Base-by-base conservation (phyloP, 2,113 vertebrate species). In the Actenoides hombroni region DNA sequence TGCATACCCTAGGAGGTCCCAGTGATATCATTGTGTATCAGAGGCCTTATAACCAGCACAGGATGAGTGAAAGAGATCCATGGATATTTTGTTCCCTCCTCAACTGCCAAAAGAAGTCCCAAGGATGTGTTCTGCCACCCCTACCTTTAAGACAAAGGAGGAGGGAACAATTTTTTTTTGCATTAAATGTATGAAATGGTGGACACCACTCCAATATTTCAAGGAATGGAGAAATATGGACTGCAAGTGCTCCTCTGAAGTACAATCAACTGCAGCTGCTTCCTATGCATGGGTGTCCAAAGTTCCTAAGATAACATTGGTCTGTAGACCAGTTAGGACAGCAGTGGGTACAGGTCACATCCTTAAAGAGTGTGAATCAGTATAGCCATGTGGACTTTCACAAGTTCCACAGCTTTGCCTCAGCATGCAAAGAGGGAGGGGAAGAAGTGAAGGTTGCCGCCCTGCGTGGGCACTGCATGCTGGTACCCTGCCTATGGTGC, bases 401-500 rank as follows among this genome's bases (percentile, higher is more conserved):
- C 59, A 65, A 35, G 54, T 8, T 64, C 20, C 60, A 44, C 60
- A 69, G 59, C 59, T 75, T 77, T 86, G 26, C 59, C 53, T 80
- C 63, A 24, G 71, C 39, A 56, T n/a, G 70, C 48, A 61, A 73
- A 48, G 37, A 54, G 13, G 25, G 29, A 71, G n/a, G 25, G 31
- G 25, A 91, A 44, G 49, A 73, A 49, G n/a, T 29, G 64, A 64
- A 57, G 26, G 73, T 35, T 35, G 49, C 40, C 59, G 51, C 51
- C 35, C 20, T 21, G 29, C 37, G 65, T 11, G 13, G 31, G 39
- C 2, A 3, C 51, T 42, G 73, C 40, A 3, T 23, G 40, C 33
- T 2, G 5, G 11, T 26, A 20, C n/a, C 12, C 42, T 59, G 11
- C 37, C n/a, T n/a, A 4, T 0, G 0, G 29, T 4, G 2, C n/a